Evolutionary conservation across 2,888 invertebrate species (phyloP), one percentile per base, ranked within the genome.

Genomic region (Synanthedon formicaeformis): DNA sequence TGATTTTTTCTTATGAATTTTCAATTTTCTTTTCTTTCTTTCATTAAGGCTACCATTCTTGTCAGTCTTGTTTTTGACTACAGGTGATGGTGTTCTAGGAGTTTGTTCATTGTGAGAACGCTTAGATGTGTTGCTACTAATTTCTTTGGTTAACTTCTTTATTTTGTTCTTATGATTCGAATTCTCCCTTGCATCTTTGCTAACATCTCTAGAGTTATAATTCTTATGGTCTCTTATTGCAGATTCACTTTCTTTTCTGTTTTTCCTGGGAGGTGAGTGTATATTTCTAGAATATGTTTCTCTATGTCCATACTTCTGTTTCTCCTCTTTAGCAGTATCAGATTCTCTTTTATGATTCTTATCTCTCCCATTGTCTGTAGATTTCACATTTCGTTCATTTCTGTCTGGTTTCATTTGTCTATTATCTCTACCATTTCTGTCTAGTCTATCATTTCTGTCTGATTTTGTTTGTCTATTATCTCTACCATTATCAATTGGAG

Each of bases 181-280:
- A 45, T 14, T 52, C 57, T 54, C 52, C 57, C 57, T 53, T 52
- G 51, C 8, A 13, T 8, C n/a, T 23, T 49, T 54, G 50, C 10
- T 59, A 48, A 54, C 48, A 51, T 58, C 52, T 53, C 54, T 57
- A 50, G 56, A 53, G 11, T 51, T 14, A 51, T 51, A 40, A 45
- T 4, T 45, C 10, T 14, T 45, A n/a, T 45, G 6, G 3, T 45
- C 14, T 14, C 8, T n/a, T 45, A n/a, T 45, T n/a, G n/a, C 45
- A 45, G 45, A 45, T 6, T n/a, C 45, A 54, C 67, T 67, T 83
- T 73, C 79, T 66, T 64, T 76, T 71, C 61, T 73, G 61, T 57
- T 75, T 75, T 60, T 72, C 3, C 14, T 45, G 13, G 45, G 12
- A 45, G 45, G 14, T 45, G 45, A 45, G n/a, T 45, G 5, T 13